Base-by-base conservation (phyloP, 1,140 invertebrate species). In the Polypedilum vanderplanki region DNA sequence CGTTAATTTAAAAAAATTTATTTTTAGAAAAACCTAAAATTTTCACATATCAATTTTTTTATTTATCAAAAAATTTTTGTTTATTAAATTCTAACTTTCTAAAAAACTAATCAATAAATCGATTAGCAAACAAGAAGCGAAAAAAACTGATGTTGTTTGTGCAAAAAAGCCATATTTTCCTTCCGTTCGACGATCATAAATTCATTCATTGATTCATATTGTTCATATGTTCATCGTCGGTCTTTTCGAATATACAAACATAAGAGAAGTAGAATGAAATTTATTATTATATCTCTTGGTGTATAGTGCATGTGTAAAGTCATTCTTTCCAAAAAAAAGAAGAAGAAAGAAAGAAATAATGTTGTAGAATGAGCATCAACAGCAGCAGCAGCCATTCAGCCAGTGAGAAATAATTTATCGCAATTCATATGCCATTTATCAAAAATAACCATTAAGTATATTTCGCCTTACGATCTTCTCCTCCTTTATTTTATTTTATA, bases 401-500 rank as follows among this genome's bases (percentile, higher is more conserved):
- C 24, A 57, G 46, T 57, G 46, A 57, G n/a, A 57, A 57, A 57
- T 57, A 57, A 57, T 57, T 57, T 57, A 57, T 57, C 46, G 46
- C 46, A 57, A 57, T 57, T 57, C 46, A 57, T 57, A 57, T 57
- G 46, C 24, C 24, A 33, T 33, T 33, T 33, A 33, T 33, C 24
- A 33, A 33, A 33, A 33, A 33, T 33, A 33, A 33, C 24, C 24
- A 33, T 33, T 33, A 33, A 33, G 24, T 33, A 33, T 33, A 33
- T 33, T 33, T 33, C 24, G 24, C 24, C 24, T 33, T 33, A 33
- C 24, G n/a, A 57, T 57, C 46, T 57, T 12, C 46, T 57, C 46
- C 46, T 57, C 15, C 2, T 5, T 33, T 33, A 5, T 5, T 33
- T 33, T 1, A 1, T 33, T n/a, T n/a, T n/a, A n/a, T n/a, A n/a